phyloP scores from a whole-genome alignment of 2,113 vertebrate species.

The Neotragus pygmaeus region DNA sequence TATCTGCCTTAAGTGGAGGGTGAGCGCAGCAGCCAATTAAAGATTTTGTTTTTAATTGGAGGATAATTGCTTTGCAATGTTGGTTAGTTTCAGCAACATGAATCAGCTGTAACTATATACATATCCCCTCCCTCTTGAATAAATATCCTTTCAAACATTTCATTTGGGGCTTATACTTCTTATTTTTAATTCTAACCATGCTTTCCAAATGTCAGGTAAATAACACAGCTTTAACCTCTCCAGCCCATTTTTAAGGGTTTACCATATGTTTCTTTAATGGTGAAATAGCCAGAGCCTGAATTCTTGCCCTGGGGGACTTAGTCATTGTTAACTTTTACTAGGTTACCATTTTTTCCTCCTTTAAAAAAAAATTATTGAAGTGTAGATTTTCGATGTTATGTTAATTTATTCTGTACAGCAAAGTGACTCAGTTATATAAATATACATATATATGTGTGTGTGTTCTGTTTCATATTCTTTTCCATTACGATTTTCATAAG shows the following conservation, averaged over 20 bases:
- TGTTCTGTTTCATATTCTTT: not conserved
- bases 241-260: not conserved
- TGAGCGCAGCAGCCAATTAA: not conserved
- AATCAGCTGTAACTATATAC: not conserved
- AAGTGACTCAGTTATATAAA: not conserved
- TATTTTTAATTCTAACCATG: not conserved
- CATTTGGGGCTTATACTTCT: not conserved
- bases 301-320: not conserved
- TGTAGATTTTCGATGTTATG: not conserved
- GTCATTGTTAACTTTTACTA: not conserved
- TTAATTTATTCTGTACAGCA: not conserved
- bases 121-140: not conserved
- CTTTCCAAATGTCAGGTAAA: not conserved
- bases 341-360: not conserved
- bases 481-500: not conserved
- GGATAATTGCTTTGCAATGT: not conserved
- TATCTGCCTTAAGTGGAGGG: rapidly evolving
- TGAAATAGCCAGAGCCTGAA: not conserved
- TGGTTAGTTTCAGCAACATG: not conserved
- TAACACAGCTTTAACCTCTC: not conserved
- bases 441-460: rapidly evolving
- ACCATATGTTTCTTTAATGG: not conserved
- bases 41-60: not conserved
- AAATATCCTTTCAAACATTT: not conserved
- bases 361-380: not conserved